Conservation (phyloP, 2,797 vertebrate species). For the Hippopotamyrus pictus region DNA sequence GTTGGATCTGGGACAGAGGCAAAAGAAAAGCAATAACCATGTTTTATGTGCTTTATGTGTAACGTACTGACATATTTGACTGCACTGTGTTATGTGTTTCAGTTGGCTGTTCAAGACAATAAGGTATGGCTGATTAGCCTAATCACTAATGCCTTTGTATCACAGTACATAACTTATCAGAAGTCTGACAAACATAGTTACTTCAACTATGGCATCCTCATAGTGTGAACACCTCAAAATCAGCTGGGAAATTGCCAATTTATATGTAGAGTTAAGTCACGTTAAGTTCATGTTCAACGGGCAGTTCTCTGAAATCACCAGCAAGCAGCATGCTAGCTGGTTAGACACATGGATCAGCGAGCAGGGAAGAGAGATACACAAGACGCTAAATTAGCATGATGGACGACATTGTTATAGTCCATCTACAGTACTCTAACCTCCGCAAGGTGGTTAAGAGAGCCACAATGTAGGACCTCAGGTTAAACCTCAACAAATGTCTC, state of each 20-base stretch:
- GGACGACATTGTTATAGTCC: constrained; percentile 20
- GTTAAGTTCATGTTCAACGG: no score
- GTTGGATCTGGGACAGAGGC: constrained; percentile 70
- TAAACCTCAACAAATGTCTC: not conserved
- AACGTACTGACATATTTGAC: not conserved
- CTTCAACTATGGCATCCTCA: not conserved
- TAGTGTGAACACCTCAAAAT: not conserved
- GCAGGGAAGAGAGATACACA: not conserved
- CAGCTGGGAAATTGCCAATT: not conserved
- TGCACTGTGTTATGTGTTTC: not conserved
- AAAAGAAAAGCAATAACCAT: constrained; percentile 7
- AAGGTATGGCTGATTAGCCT: not conserved
- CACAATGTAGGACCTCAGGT: not conserved
- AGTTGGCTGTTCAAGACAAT: not conserved
- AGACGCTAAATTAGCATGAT: not conserved
- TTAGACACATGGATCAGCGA: not conserved
- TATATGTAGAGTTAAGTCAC: not conserved
- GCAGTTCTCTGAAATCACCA: no score
- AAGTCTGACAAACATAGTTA: not conserved
- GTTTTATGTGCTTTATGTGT: not conserved
- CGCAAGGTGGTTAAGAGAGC: not conserved
- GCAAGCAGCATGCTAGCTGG: not conserved
- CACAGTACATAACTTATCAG: not conserved
- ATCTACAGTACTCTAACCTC: constrained; percentile 2
- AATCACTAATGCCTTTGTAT: not conserved